Evolutionary conservation across 2,888 invertebrate genomes (phyloP), one percentile per base, ranked within the genome.

Genomic region (Arenicola marina): DNA sequence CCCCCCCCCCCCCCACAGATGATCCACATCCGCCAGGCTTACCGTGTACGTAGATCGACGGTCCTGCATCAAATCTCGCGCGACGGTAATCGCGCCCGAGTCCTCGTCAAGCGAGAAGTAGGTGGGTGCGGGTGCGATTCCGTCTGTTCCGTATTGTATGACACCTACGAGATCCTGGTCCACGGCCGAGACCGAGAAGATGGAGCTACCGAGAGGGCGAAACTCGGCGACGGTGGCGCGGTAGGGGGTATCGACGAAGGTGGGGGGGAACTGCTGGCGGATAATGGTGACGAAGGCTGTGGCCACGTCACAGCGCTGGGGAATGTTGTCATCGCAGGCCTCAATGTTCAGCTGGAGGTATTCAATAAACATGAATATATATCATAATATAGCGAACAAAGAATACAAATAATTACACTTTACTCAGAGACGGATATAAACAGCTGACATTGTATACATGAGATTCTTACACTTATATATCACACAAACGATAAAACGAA

Each of bases 71-170:
- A 79, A 68, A 54, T 70, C 67, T 33, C 67, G 48, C 18, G 56
- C 62, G 21, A 78, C 70, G 4, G 59, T 63, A n/a, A 79, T 68
- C 51, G 65, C 67, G n/a, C 78, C 76, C 26, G 67, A 66, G 24
- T 31, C 28, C 4, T 68, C 56, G 44, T 75, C 68, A 48, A 77
- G 66, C 53, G 59, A 67, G 66, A 79, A 79, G 63, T 73, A 79
- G 15, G 68, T 61, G 1, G 70, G 65, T 31, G 70, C 70, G 1
- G 70, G 70, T 3, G 63, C 65, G 0, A 67, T 33, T 1, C 70
- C 70, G 15, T 64, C 44, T 2, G 66, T 60, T 2, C 67, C 67
- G 51, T 69, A 70, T 33, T 61, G 59, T 4, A 70, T 62, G 32
- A 29, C 63, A n/a, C 67, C 68, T 21, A 51, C 56, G 55, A 59